phyloP scores from a whole-genome alignment of 2,113 vertebrate species.

The Fulmarus glacialis region DNA sequence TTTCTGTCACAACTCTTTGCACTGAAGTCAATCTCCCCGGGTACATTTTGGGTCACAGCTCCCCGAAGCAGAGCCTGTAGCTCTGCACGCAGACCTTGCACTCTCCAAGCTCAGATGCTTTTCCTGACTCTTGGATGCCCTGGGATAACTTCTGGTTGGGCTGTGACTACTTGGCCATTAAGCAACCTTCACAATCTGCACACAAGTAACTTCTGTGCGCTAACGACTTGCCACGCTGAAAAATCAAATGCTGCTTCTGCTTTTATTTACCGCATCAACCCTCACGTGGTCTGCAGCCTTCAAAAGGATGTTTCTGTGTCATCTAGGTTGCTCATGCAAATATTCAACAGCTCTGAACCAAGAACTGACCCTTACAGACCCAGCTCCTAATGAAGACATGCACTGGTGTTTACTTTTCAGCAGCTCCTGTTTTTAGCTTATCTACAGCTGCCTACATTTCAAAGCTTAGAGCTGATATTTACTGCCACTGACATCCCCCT shows the following conservation, averaged over 20 bases:
- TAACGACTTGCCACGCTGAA: rapidly evolving
- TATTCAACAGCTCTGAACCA: not conserved
- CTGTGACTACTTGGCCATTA: not conserved
- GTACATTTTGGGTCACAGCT: not conserved
- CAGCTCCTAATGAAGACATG: not conserved
- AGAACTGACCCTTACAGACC: not conserved
- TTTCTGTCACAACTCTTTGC: not conserved
- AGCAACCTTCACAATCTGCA: not conserved
- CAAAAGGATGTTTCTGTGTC: not conserved
- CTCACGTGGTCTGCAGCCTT: not conserved
- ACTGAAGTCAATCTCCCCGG: not conserved
- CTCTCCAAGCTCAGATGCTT: not conserved
- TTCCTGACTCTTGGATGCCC: not conserved
- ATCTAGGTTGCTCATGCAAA: not conserved
- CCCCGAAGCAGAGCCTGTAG: not conserved
- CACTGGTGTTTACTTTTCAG: not conserved
- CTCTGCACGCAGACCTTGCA: not conserved
- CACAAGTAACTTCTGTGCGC: rapidly evolving
- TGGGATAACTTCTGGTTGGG: not conserved
- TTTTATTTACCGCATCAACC: not conserved
- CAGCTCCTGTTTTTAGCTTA: not conserved
- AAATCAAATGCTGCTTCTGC: not conserved
- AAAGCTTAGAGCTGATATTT: not conserved
- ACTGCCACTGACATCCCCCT: not conserved
- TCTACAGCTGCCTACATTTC: not conserved